Base-by-base conservation (phyloP, 2,113 vertebrate genomes). In the Boulengeromyrus knoepffleri region DNA sequence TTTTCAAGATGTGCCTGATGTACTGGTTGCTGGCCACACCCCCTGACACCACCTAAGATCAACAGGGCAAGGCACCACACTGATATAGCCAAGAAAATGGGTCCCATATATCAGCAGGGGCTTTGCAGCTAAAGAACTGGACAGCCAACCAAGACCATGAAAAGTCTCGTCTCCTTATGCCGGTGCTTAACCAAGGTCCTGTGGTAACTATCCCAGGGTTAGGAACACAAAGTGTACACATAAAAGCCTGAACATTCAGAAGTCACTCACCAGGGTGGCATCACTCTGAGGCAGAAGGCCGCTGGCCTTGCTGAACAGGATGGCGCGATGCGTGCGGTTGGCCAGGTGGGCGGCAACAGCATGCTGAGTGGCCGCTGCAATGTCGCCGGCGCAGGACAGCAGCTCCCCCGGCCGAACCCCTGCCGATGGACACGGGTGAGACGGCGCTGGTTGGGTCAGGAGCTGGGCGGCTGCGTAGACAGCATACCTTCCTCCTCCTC, bases 11-110 rank as follows among this genome's bases (percentile, higher is more conserved):
- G 94, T 95, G 96, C 31, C 96, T 93, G 92, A 99, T 97, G 77
- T 98, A 98, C 85, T 95, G 93, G 87, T 99, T 99, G 93, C 98
- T 98, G n/a, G 98, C 98, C 58, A 99, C 99, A 88, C 99, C 99
- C 93, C 99, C 99, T 19, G 99, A 99, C 46, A 96, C 92, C 89
- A 99, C 98, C 98, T 99, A 86, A 89, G 47, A 50, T 13, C 52
- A n/a, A 52, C 39, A 50, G 42, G 21, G 15, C n/a, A 24, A 86
- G 47, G 21, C 84, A 50, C 47, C 12, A 19, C 36, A 80, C 74
- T 80, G 70, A 47, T n/a, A 85, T 7, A 47, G 45, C 5, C 62
- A 70, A 27, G 62, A 70, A 13, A n/a, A 66, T 66, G n/a, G 62
- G n/a, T 27, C n/a, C 62, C 24, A 10, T 66, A n/a, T 9, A 10